Base-by-base conservation (phyloP, 1,140 invertebrate species). In the Pygmarrhopalites habei region DNA sequence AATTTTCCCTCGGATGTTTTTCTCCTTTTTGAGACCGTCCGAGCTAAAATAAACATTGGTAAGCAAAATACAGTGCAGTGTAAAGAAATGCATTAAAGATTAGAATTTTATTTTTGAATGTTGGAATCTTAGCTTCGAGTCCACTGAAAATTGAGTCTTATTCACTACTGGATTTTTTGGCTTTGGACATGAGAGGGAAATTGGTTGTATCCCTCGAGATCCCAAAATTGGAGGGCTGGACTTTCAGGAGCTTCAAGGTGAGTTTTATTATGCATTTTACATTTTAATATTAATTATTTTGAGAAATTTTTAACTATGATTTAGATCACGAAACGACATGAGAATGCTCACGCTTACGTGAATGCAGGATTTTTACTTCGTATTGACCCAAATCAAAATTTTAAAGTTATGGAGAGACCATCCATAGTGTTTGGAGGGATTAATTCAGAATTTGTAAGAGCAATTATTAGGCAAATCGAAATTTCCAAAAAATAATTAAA, bases 1-100 rank as follows among this genome's bases (percentile, higher is more conserved):
- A 77, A 78, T 23, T 80, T 80, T 61, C 77, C 77, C 0, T 80
- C 79, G 3, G 79, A 80, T 64, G 66, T 80, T 28, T 80, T 79
- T 63, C 65, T 76, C 26, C 67, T 77, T 25, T 65, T 80, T 29
- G 77, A 77, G 70, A 72, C 75, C 29, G 66, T 74, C 26, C 73
- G 73, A 41, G 77, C 76, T 41, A 68, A 72, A 53, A 55, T 80
- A 1, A 65, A 68, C 17, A 73, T 78, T 28, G 57, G 44, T 83
- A 64, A 49, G 23, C 23, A 15, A 23, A 49, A 23, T 49, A 39
- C 17, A 10, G 10, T 39, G 7, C 35, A 10, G 7, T 39, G 17
- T 39, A 17, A 17, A 39, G 17, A 39, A 39, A 17, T 39, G 35
- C 35, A 39, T 39, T 39, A 10, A 39, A 10, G 17, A 39, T 10